Evolutionary conservation across 2,113 vertebrate species (phyloP).

Genomic region (Vulpes lagopus): DNA sequence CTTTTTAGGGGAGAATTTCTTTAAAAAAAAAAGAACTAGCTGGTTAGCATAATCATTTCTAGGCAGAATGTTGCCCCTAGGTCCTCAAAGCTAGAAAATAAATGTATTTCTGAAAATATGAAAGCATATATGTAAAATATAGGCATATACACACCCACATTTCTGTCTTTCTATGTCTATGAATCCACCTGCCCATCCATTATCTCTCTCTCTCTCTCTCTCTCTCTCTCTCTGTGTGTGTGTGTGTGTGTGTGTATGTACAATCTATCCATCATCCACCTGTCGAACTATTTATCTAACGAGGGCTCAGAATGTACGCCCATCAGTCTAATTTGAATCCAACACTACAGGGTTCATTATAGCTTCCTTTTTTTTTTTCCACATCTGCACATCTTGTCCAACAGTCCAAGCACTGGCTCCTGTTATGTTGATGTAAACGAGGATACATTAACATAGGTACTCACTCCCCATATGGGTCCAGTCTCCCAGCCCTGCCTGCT

Average conservation of each 20-base stretch:
- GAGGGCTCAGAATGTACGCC: not conserved
- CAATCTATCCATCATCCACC: not conserved
- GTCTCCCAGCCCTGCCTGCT: not conserved
- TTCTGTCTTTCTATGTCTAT: not conserved
- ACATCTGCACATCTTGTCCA: rapidly evolving
- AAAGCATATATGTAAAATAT: not conserved
- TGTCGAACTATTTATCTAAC: not conserved
- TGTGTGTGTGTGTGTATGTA: not conserved
- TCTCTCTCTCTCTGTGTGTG: not conserved
- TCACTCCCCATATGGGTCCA: rapidly evolving
- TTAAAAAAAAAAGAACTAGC: not conserved
- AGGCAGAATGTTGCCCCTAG: not conserved
- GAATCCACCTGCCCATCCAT: not conserved
- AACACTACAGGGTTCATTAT: rapidly evolving
- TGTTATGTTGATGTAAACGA: rapidly evolving
- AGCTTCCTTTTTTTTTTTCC: not conserved
- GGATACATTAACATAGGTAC: rapidly evolving
- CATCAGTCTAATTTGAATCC: not conserved
- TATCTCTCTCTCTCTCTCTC: no score
- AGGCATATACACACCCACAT: not conserved
- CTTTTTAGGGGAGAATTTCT: not conserved
- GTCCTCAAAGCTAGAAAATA: not conserved
- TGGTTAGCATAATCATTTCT: not conserved
- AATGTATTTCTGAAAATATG: not conserved
- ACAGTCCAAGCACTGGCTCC: no score